phyloP scores from a whole-genome alignment of 2,797 vertebrate species.

The Telmatherina bonti region DNA sequence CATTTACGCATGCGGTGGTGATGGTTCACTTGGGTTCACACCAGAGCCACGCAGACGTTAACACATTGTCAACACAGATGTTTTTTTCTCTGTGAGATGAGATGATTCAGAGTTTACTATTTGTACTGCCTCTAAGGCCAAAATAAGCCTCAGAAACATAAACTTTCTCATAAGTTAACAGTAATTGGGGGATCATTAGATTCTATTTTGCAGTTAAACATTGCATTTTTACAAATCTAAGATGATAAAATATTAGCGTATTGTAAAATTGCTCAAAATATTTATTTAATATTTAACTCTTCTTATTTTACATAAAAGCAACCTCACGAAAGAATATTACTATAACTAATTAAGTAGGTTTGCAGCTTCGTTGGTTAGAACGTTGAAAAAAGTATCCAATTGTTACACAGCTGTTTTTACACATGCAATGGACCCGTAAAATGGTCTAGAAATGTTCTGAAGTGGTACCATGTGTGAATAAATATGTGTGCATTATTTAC shows the following conservation, averaged over 20 bases:
- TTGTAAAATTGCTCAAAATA: not conserved
- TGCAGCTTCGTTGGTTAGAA: not conserved
- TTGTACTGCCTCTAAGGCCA: not conserved
- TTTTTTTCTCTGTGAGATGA: not conserved
- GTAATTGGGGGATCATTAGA: not conserved
- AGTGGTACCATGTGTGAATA: not conserved
- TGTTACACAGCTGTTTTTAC: not conserved
- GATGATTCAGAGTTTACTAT: not conserved
- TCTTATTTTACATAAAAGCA: not conserved
- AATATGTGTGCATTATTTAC: not conserved
- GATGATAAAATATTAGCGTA: not conserved
- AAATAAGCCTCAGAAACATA: not conserved
- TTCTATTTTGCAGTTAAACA: not conserved
- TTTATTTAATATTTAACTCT: not conserved
- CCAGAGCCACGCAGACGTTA: not conserved
- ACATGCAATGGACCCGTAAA: not conserved
- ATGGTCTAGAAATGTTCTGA: not conserved
- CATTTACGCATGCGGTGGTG: not conserved
- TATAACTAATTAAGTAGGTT: not conserved
- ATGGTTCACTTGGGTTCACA: not conserved
- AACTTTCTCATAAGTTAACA: not conserved
- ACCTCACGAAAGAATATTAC: not conserved
- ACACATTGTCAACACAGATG: not conserved
- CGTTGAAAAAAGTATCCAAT: not conserved
- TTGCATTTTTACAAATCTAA: not conserved